Base-by-base conservation (phyloP, 2,888 invertebrate genomes). In the Muschampia plurimacula region DNA sequence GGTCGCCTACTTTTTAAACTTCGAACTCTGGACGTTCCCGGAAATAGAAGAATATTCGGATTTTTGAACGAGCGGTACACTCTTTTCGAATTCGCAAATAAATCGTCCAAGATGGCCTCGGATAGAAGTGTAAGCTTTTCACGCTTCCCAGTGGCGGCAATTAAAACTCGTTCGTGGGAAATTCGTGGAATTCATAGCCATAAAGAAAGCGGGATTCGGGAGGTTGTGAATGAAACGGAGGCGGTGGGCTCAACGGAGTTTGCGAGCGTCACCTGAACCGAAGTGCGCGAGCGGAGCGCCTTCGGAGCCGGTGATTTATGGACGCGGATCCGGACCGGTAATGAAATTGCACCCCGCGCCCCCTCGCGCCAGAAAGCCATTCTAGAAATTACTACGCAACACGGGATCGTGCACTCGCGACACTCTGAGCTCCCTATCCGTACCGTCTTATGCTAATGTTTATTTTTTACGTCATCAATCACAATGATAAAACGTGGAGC, bases 181-280 rank as follows among this genome's bases (percentile, higher is more conserved):
- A 89, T 89, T 87, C 87, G 83, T 79, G 84, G 89, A 90, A 91
- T 89, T 89, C 90, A 88, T 86, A 86, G 89, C 88, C 87, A 89
- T 92, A 92, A 93, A 93, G 93, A 91, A 91, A 90, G 85, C 88
- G 84, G 90, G 90, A 90, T 91, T 86, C 85, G 82, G 55, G 55
- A 4, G 55, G 60, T 36, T 60, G 78, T 83, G 89, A 90, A 89
- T 88, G 91, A 88, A 91, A 57, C 28, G 55, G 55, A 57, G 55
- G 28, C 55, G 55, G 89, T 87, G 84, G 89, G 90, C 88, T 91
- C 89, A 88, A 89, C 85, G 86, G 90, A 88, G 88, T 90, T 86
- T 84, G 86, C 95, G 92, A 92, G 86, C 95, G 92, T 92, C 94
- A 94, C 94, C 94, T 91, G 93, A 95, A 95, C 95, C 91, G 92